Conservation (phyloP, 2,888 invertebrate genomes). For the Drosophila ezoana region DNA sequence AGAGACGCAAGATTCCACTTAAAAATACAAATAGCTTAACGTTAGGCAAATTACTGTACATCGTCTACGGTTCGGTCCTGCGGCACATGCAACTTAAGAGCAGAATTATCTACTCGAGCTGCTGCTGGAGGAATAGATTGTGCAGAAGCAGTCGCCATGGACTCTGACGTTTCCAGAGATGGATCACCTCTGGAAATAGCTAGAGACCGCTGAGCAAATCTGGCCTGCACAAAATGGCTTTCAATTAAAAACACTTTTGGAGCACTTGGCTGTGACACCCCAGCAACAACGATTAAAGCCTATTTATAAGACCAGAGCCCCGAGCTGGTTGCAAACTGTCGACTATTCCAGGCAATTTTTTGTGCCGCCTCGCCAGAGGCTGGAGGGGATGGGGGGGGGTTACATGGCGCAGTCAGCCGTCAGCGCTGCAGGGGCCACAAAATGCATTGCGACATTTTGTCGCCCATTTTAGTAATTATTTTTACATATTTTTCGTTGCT, state of each 20-base stretch:
- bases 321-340: slow-evolving; percentile 7
- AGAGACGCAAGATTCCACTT: slow-evolving; percentile 12
- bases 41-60: slow-evolving; percentile 37
- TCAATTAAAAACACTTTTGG: slow-evolving; percentile 72
- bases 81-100: slow-evolving; percentile 26
- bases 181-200: slow-evolving; percentile 31
- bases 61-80: slow-evolving; percentile 34
- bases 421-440: slow-evolving; percentile 59
- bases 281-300: slow-evolving; percentile 59
- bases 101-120: slow-evolving; percentile 6
- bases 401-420: slow-evolving; percentile 12
- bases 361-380: background rate
- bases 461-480: slow-evolving; percentile 68
- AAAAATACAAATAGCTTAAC: slow-evolving; percentile 29
- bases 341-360: slow-evolving; percentile 34
- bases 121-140: slow-evolving; percentile 17
- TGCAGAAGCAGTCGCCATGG: slow-evolving; percentile 19
- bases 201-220: slow-evolving; percentile 25
- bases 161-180: slow-evolving; percentile 18
- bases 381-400: too few relatives aligned
- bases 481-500: slow-evolving; percentile 48
- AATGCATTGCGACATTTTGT: slow-evolving; percentile 60
- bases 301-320: slow-evolving; percentile 56
- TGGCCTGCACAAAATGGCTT: slow-evolving; percentile 57
- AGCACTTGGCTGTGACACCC: slow-evolving; percentile 59